phyloP scores from a whole-genome alignment of 2,113 vertebrate species.

The Zosterops hypoxanthus region DNA sequence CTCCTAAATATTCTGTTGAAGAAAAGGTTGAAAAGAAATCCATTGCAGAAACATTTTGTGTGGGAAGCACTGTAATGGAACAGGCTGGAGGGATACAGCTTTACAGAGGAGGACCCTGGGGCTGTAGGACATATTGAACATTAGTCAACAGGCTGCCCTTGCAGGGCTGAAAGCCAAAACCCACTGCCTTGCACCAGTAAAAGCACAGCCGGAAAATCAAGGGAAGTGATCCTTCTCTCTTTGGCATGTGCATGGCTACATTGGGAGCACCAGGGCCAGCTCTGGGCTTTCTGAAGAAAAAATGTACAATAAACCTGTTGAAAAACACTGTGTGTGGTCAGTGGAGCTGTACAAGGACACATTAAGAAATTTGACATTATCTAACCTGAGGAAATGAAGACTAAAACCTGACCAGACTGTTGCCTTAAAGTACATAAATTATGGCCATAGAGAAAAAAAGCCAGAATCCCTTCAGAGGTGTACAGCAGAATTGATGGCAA shows the following conservation, averaged over 20 bases:
- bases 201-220: neutral
- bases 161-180: neutral
- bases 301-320: neutral
- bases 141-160: neutral
- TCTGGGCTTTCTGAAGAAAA: neutral
- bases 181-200: neutral
- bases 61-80: neutral
- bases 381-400: neutral
- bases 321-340: neutral
- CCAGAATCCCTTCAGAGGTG: rapidly evolving
- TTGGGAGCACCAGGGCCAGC: neutral
- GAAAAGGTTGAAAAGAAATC: neutral
- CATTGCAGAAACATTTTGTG: neutral
- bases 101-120: rapidly evolving
- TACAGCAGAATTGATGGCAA: neutral
- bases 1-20: neutral
- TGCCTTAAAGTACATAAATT: neutral
- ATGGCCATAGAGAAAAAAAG: neutral
- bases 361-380: neutral
- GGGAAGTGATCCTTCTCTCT: neutral
- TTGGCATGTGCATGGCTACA: neutral
- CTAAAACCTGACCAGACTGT: neutral
- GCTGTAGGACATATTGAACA: neutral
- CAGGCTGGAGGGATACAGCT: neutral
- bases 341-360: neutral